phyloP scores from a whole-genome alignment of 1,140 invertebrate species.

The Pogonomyrmex barbatus region DNA sequence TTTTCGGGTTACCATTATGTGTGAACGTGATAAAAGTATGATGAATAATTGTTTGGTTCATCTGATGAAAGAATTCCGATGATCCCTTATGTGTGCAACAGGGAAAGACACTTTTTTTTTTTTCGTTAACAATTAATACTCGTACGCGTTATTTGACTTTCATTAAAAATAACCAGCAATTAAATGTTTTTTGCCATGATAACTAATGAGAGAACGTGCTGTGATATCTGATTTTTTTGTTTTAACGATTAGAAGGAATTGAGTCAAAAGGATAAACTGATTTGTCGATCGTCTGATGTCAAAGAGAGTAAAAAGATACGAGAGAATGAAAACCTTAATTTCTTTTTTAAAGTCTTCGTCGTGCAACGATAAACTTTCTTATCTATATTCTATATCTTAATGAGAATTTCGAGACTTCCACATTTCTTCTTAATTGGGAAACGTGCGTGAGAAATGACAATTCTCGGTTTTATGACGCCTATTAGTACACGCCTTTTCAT shows the following conservation, averaged over 20 bases:
- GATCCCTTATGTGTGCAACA: not conserved
- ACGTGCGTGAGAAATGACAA: not conserved
- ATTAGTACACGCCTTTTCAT: not conserved
- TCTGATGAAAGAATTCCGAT: not conserved
- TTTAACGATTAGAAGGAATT: not conserved
- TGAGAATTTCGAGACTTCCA: not conserved
- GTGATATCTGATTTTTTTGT: constrained; percentile 27
- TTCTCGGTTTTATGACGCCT: not conserved
- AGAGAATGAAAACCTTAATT: not conserved
- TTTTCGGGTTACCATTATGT: not conserved
- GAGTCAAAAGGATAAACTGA: constrained; percentile 1
- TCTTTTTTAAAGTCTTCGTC: not conserved
- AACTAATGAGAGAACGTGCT: not conserved
- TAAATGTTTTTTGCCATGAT: not conserved
- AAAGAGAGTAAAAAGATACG: constrained; percentile 3
- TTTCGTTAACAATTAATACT: not conserved
- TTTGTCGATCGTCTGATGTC: constrained; percentile 14
- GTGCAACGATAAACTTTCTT: not conserved
- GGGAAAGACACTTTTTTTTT: not conserved
- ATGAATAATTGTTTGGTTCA: not conserved
- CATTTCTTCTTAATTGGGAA: not conserved
- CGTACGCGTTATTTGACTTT: not conserved
- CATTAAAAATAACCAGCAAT: not conserved
- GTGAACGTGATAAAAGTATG: not conserved
- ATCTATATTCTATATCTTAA: not conserved